A percentile compares a stretch with the other conserved stretches of the same genome.
These are phyloP conservation scores for Mythimna impura DNA, from an alignment of 2,888 invertebrate genomes.

Conservation along the genomic window DNA sequence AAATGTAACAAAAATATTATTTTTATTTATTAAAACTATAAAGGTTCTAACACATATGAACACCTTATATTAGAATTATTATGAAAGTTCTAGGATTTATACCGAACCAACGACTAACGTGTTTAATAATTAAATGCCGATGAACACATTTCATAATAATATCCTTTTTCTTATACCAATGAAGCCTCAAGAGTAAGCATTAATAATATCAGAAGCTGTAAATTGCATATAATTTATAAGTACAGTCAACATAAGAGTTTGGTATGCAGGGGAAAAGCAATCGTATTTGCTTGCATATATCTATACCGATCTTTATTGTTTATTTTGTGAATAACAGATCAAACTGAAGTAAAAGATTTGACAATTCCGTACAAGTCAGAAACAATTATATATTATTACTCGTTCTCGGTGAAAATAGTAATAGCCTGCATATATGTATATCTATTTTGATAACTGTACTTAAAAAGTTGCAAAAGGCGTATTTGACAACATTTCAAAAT, in stretches of 20 bases:
- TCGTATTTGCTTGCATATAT: not conserved
- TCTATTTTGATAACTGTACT: constrained; percentile 14
- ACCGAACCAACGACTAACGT: constrained; percentile 30
- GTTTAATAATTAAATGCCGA: constrained; percentile 28
- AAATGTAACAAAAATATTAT: constrained; percentile 50
- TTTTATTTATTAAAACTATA: constrained; percentile 41
- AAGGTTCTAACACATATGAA: constrained; percentile 21
- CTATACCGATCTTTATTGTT: not conserved
- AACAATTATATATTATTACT: not conserved
- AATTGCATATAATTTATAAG: constrained; percentile 22
- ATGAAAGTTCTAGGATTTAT: constrained; percentile 18
- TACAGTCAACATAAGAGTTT: constrained; percentile 20
- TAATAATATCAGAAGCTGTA: constrained; percentile 13
- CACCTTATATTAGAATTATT: constrained; percentile 24
- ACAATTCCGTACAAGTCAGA: not conserved
- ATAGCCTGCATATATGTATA: not conserved
- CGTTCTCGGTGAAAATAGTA: not conserved
- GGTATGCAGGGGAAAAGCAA: constrained; percentile 3
- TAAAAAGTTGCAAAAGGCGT: not conserved
- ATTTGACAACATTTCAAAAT: not conserved
- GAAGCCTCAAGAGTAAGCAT: constrained; percentile 7
- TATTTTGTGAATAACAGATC: not conserved
- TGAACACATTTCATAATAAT: constrained; percentile 38
- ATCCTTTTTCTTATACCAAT: constrained; percentile 20
- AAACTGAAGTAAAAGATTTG: not conserved